Base-by-base conservation (phyloP, 2,888 invertebrate species). In the Magallana nippona region DNA sequence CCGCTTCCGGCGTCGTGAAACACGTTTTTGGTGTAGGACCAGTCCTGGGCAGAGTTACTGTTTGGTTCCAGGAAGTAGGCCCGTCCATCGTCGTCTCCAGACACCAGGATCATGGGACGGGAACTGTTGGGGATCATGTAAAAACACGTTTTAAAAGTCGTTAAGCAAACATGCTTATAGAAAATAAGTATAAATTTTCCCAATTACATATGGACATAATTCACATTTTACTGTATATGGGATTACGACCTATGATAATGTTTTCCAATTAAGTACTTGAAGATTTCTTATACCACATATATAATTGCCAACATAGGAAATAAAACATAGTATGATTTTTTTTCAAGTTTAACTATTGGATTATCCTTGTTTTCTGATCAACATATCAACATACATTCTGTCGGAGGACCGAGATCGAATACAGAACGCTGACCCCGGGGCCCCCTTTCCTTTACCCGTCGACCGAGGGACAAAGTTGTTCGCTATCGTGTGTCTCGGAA, bases 61-160 rank as follows among this genome's bases (percentile, higher is more conserved):
- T 81, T 78, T 1, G 92, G 89, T n/a, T 81, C 82, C 17, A 92
- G 80, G 19, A 91, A 77, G 81, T 91, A 90, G 0, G 89, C 90
- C 19, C 87, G 86, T 0, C 91, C 92, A 32, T 91, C 89, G 82
- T 92, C 92, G 82, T 91, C 92, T 5, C 92, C 92, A 11, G 91
- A 89, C 19, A 92, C 58, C 10, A 91, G 60, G 15, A 92, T 86
- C 60, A 86, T 78, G 1, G 91, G 91, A 77, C 87, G 86, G 13
- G 78, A 57, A 55, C 57, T 58, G 57, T 44, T 71, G 71, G 11
- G 32, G 10, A 71, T 27, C 13, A 11, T 44, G 44, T 8, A 0
- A 44, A 44, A 44, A 5, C 44, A 44, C 8, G 27, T 44, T 5
- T 44, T 44, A 44, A 44, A 44, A 44, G 44, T 44, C 32, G 32